phyloP scores from a whole-genome alignment of 2,113 vertebrate genomes.

The Pterocles burchelli region DNA sequence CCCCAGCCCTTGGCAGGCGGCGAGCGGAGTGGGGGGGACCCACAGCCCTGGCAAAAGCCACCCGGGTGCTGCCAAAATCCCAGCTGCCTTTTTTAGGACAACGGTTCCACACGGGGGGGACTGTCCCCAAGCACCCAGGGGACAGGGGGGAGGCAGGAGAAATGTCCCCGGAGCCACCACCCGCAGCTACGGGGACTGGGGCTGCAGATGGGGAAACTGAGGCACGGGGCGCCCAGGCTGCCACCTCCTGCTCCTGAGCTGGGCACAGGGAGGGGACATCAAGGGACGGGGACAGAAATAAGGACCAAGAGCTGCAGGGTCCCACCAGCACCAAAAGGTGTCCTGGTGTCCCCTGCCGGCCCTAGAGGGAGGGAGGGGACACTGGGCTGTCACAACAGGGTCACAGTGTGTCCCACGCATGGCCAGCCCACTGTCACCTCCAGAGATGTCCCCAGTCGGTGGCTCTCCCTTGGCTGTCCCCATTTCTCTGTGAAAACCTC shows the following conservation, averaged over 20 bases:
- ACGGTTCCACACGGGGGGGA: not conserved
- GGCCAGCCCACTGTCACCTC: accelerated
- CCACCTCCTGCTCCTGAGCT: accelerated
- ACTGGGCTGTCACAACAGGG: not conserved
- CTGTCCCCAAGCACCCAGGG: not conserved
- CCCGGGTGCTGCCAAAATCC: not conserved
- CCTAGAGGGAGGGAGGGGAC: not conserved
- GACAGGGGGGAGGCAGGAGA: not conserved
- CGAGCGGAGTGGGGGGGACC: accelerated
- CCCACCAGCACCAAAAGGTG: not conserved
- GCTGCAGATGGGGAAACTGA: not conserved
- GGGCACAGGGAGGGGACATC: not conserved
- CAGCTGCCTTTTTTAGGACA: slow-evolving; percentile 52
- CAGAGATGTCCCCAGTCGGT: accelerated
- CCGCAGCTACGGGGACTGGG: accelerated
- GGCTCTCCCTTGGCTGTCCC: not conserved
- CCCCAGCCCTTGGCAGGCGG: not conserved
- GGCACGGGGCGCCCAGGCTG: accelerated
- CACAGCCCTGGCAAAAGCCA: not conserved
- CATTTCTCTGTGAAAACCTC: not conserved
- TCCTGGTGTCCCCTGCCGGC: not conserved
- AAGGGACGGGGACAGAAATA: accelerated
- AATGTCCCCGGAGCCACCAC: not conserved
- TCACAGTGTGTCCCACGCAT: accelerated
- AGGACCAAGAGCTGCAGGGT: not conserved